Base-by-base conservation (phyloP, 2,888 invertebrate genomes). In the Ochropacha duplaris region DNA sequence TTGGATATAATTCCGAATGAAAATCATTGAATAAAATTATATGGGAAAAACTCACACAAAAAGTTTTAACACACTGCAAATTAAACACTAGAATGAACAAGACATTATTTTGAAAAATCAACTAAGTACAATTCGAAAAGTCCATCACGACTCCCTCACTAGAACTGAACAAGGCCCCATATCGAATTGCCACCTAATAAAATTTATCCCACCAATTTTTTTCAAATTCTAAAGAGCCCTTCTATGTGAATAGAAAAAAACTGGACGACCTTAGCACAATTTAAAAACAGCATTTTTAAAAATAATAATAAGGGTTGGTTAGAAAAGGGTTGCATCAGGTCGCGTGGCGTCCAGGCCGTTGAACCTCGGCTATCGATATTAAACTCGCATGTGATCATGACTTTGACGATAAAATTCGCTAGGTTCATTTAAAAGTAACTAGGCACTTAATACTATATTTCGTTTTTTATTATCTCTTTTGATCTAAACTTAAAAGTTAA, bases 301-400 rank as follows among this genome's bases (percentile, higher is more conserved):
- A 71, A 69, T 83, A 84, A 83, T 79, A 86, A 83, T 84, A 86
- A 79, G 74, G 78, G 75, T 70, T 70, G 71, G 71, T 65, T 72
- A 66, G 57, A 68, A 70, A 78, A 80, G 83, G 87, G 77, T 69
- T 65, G 86, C 9, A 19, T 44, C 44, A 19, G 36, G 44, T 80
- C 87, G 88, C 87, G 89, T 88, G 90, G 86, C 87, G 71, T 59
- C 66, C 65, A 68, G 91, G 85, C 71, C 90, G 71, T 86, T 91
- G 90, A 90, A 88, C 90, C 69, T 72, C 62, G 60, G 57, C 55
- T 64, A 62, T 68, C 66, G 24, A 58, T 62, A 66, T 69, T 69
- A 58, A 54, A 60, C 9, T 19, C 44, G 9, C 19, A 19, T 44
- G 44, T 44, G 44, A 44, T 44, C 19, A 39, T 14, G 39, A 39